Conservation (phyloP, 2,888 invertebrate genomes). For the Bugula neritina region DNA sequence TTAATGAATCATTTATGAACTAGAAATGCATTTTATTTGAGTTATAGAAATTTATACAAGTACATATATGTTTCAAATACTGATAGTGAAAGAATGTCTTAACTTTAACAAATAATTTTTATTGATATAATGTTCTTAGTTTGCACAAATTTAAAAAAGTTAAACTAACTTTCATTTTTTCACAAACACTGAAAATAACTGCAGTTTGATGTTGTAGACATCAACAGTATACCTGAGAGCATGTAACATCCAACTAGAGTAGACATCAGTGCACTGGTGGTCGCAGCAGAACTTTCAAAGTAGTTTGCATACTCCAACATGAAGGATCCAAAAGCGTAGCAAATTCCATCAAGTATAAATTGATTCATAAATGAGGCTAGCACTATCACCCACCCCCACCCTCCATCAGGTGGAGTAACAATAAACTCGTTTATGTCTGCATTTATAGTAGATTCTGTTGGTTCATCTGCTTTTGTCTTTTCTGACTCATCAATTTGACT, state of each 20-base stretch:
- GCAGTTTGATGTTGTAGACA: too few relatives aligned
- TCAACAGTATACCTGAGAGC: constrained; percentile 26
- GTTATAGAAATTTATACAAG: too few relatives aligned
- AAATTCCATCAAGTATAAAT: constrained; percentile 87
- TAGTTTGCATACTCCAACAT: constrained; percentile 63
- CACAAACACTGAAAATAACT: too few relatives aligned
- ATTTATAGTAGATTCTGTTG: background rate
- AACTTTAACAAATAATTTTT: too few relatives aligned
- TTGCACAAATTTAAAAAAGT: too few relatives aligned
- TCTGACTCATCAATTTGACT: background rate
- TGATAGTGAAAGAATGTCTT: too few relatives aligned
- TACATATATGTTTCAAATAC: too few relatives aligned
- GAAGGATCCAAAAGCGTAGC: constrained; percentile 79
- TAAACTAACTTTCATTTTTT: too few relatives aligned
- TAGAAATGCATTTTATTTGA: too few relatives aligned
- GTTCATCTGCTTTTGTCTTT: background rate
- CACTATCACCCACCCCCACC: constrained; percentile 91
- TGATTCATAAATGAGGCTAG: constrained; percentile 87
- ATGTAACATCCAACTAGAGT: constrained; percentile 27
- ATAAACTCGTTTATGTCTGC: constrained; percentile 13
- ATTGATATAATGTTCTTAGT: too few relatives aligned
- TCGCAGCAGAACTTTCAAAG: constrained; percentile 55
- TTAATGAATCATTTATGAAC: too few relatives aligned
- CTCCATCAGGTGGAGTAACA: constrained; percentile 73
- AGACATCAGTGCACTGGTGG: constrained; percentile 26